Percentiles rank a stretch among this genome's conserved stretches.
Conservation (phyloP, 2,113 vertebrate species). For the Sorex araneus region DNA sequence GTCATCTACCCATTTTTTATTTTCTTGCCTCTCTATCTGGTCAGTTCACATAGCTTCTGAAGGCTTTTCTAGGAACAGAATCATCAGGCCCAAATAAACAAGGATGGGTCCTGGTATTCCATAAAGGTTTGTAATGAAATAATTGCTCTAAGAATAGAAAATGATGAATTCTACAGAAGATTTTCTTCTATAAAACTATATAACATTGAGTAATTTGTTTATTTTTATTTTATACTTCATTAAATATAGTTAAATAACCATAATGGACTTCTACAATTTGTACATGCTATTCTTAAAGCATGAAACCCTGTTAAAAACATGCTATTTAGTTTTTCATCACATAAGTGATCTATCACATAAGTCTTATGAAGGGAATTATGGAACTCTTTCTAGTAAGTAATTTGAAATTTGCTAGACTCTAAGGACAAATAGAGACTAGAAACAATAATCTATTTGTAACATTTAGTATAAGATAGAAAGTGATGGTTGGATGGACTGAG, state of each 20-base stretch:
- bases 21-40: not conserved
- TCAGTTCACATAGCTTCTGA: not conserved
- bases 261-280: slow-evolving; percentile 20
- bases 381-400: slow-evolving; percentile 27
- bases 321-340: too few relatives aligned
- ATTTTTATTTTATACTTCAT: not conserved
- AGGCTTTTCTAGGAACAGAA: not conserved
- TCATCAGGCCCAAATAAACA: not conserved
- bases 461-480: not conserved
- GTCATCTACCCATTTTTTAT: not conserved
- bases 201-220: slow-evolving; percentile 31
- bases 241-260: not conserved
- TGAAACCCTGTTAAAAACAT: slow-evolving; percentile 26
- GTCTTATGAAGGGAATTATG: slow-evolving; percentile 65
- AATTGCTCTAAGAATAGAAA: not conserved
- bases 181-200: not conserved
- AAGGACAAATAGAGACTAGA: not conserved
- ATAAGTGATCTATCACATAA: too few relatives aligned
- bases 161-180: not conserved
- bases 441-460: not conserved
- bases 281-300: slow-evolving; percentile 46
- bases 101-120: not conserved
- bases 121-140: not conserved
- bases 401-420: slow-evolving; percentile 25
- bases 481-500: not conserved